Conservation (phyloP, 2,113 vertebrate species). For the Anser brachyrhynchus region DNA sequence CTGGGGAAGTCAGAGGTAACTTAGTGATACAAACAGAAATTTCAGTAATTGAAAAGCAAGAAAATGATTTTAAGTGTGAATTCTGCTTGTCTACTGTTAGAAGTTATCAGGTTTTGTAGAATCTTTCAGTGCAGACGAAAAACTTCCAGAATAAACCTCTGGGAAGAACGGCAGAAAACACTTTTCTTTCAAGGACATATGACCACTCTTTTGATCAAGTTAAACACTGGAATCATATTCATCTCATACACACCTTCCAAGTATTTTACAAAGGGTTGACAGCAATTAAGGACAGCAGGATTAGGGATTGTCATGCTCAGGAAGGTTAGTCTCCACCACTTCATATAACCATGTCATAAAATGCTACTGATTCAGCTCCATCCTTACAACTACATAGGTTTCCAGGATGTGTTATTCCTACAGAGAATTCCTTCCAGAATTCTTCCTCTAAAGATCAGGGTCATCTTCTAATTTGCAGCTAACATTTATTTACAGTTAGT, state of each 20-base stretch:
- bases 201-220: slow-evolving; percentile 10
- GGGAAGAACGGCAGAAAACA: slow-evolving; percentile 7
- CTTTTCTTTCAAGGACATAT: slow-evolving; percentile 12
- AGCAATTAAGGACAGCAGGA: background rate
- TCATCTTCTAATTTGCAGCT: background rate
- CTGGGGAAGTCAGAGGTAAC: background rate
- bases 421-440: background rate
- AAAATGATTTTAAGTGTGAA: background rate
- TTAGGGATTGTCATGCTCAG: background rate
- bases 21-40: background rate
- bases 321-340: background rate
- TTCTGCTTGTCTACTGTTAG: background rate
- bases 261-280: background rate
- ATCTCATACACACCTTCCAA: background rate
- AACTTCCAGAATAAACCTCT: background rate
- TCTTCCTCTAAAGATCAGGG: background rate
- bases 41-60: background rate
- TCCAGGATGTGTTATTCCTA: background rate
- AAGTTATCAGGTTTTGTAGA: background rate
- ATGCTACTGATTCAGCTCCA: background rate
- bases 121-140: background rate
- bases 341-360: background rate
- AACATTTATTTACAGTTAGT: background rate
- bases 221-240: slow-evolving; percentile 1
- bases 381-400: background rate